Evolutionary conservation across 2,888 invertebrate genomes (phyloP), one percentile per base, ranked within the genome.

Genomic region (Ryuthela nishihirai): DNA sequence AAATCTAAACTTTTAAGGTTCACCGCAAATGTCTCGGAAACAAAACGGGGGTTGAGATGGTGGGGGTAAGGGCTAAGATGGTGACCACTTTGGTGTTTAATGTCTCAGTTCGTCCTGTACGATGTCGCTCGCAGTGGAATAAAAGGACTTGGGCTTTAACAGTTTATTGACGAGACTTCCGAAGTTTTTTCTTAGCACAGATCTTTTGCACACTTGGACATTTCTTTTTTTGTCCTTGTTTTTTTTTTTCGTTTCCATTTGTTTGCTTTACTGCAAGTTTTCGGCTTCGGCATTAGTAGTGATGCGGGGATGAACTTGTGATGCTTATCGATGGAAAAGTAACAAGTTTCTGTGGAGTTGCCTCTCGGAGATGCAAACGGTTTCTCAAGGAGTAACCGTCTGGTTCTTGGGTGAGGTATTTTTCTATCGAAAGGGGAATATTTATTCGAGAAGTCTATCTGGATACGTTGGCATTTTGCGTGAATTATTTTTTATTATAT

Each of bases 11-110:
- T 53, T 53, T 59, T 43, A 52, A 47, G 47, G 42, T 40, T 48
- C 53, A 47, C 58, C 53, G 21, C 53, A 59, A 59, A 59, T 59
- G 47, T 47, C 32, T 46, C 29, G 53, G 58, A 59, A 58, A 52
- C 38, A 24, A 18, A 23, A 39, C 20, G 23, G 29, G 12, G 17
- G 20, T 25, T 3, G 12, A 21, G 32, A 40, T 21, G 25, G 12
- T 7, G 29, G 26, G 9, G 23, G 24, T 32, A 45, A 7, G 36
- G 21, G 29, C 6, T 39, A 38, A 41, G 21, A 43, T 7, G 23
- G n/a, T 39, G 39, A n/a, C 29, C 29, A 36, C 45, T 47, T 52
- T 25, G 24, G 20, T 32, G 32, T 32, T 24, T 23, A 23, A 36
- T 29, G 52, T 26, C 42, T 46, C 38, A 21, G n/a, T 44, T 24